Percentiles rank a stretch among this genome's conserved stretches.
Conservation (phyloP, 2,888 invertebrate species). For the Cosmia pyralina region DNA sequence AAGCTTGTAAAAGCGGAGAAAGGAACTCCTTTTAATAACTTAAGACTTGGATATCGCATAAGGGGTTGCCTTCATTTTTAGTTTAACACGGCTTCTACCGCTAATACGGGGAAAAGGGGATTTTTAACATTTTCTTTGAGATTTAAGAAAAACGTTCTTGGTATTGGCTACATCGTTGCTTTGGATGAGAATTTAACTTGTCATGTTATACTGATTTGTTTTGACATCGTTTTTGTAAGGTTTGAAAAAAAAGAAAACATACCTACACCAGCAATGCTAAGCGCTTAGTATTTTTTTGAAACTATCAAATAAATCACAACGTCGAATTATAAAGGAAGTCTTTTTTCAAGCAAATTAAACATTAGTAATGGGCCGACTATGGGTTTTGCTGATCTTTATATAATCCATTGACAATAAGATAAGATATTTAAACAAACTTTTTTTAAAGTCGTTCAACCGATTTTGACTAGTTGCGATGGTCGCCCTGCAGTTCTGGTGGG, state of each 20-base stretch:
- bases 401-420: no score
- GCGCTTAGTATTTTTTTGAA: no score
- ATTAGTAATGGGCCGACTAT: no score
- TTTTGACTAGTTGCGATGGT: no score
- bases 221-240: background rate
- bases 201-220: background rate
- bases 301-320: no score
- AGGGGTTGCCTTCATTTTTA: conserved; percentile 50
- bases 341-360: no score
- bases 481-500: no score
- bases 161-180: conserved; percentile 19
- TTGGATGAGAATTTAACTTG: conserved; percentile 21
- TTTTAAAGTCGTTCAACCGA: no score
- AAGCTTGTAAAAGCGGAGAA: conserved; percentile 49
- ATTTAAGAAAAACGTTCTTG: conserved; percentile 24
- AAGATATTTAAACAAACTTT: no score
- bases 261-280: background rate
- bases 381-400: no score
- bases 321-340: no score
- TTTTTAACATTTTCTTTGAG: conserved; percentile 46
- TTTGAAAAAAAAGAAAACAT: background rate
- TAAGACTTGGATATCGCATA: conserved; percentile 52
- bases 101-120: conserved; percentile 20
- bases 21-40: conserved; percentile 60
- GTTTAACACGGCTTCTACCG: conserved; percentile 30